Percentiles rank a stretch among this genome's conserved stretches.
Conservation (phyloP, 2,888 invertebrate species). For the Dynastes hyllus region DNA sequence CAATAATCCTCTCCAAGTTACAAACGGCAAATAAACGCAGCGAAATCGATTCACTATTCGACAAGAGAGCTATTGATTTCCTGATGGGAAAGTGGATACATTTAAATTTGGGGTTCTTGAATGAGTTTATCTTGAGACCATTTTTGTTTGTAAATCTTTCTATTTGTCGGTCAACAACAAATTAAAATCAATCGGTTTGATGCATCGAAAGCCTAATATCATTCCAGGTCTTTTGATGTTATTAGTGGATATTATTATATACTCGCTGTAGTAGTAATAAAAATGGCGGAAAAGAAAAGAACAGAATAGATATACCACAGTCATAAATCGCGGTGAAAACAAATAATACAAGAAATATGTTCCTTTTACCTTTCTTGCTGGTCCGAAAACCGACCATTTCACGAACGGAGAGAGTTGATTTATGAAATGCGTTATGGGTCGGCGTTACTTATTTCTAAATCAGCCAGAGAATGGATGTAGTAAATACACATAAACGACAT, state of each 20-base stretch:
- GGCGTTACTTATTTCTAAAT: slow-evolving; percentile 43
- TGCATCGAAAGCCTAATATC: too few species aligned
- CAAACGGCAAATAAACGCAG: too few species aligned
- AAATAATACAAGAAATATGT: slow-evolving; percentile 27
- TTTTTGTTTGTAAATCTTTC: too few species aligned
- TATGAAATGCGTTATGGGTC: slow-evolving; percentile 22
- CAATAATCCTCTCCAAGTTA: too few species aligned
- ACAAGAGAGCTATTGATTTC: too few species aligned
- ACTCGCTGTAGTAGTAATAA: neutral
- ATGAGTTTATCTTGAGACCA: too few species aligned
- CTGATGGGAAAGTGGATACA: too few species aligned
- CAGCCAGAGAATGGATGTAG: slow-evolving; percentile 34
- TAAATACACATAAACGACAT: slow-evolving; percentile 32
- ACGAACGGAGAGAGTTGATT: slow-evolving; percentile 7
- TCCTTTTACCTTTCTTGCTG: neutral
- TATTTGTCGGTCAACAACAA: too few species aligned
- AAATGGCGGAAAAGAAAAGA: neutral
- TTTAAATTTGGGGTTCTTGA: too few species aligned
- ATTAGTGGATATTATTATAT: neutral
- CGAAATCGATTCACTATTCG: too few species aligned
- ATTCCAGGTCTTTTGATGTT: too few species aligned
- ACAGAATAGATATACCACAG: neutral
- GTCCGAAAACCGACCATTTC: slow-evolving; percentile 14
- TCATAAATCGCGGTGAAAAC: neutral
- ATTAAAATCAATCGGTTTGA: too few species aligned